A percentile compares a stretch with the other conserved stretches of the same genome.
Conservation (phyloP, 1,140 invertebrate genomes). For the Zaprionus tsacasi region DNA sequence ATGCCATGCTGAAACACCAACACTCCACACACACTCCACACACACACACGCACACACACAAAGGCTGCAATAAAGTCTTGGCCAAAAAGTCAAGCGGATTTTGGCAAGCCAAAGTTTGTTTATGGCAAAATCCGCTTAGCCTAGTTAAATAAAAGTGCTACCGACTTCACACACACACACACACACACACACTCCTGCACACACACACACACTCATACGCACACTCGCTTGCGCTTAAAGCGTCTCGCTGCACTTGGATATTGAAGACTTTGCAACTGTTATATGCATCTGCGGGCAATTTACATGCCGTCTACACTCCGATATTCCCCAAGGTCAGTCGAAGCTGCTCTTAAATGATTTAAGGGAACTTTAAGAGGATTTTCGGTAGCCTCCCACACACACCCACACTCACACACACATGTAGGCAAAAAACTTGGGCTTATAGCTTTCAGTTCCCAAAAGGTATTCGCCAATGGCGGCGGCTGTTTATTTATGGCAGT, state of each 20-base stretch:
- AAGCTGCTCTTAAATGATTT: conserved; percentile 42
- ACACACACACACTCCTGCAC: conserved; percentile 3
- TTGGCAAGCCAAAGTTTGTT: conserved; percentile 71
- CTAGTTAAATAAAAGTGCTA: conserved; percentile 76
- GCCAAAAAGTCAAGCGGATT: conserved; percentile 76
- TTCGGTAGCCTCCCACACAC: background rate
- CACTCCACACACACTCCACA: conserved; percentile 9
- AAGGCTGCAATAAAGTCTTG: conserved; percentile 57
- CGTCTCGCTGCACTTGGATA: conserved; percentile 15
- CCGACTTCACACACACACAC: conserved; percentile 36
- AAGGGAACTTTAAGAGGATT: conserved; percentile 18
- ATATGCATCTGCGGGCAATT: conserved; percentile 7
- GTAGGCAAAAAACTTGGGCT: conserved; percentile 11
- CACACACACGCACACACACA: conserved; percentile 4
- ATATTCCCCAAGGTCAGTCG: conserved; percentile 27
- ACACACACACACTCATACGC: conserved; percentile 1
- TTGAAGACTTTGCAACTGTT: conserved; percentile 16
- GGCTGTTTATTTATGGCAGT: conserved; percentile 74
- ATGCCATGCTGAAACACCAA: conserved; percentile 18
- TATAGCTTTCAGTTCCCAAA: conserved; percentile 29
- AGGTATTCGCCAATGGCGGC: conserved; percentile 36
- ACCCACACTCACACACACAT: background rate
- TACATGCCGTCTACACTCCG: conserved; percentile 5
- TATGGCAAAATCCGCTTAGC: conserved; percentile 73
- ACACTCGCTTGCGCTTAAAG: background rate